Conservation (phyloP, 1,140 invertebrate species). For the Camponotus pennsylvanicus region DNA sequence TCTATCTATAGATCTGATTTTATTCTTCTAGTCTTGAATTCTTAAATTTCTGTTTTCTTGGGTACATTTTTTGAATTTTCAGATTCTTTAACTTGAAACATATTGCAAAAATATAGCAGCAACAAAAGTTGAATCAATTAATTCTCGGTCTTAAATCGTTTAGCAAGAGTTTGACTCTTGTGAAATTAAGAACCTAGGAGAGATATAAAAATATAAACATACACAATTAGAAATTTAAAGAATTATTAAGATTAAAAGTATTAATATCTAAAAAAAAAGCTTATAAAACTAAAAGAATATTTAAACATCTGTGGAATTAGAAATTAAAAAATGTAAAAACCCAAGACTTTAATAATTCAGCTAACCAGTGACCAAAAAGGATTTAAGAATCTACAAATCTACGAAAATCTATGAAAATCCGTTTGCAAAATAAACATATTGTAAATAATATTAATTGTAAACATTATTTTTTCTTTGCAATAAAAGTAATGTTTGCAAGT, state of each 20-base stretch:
- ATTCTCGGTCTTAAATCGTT: no score
- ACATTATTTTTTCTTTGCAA: neutral
- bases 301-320: neutral
- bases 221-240: neutral
- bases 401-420: no score
- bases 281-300: neutral
- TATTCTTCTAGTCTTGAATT: no score
- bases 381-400: no score
- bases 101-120: neutral
- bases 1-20: no score
- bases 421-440: constrained; percentile 10
- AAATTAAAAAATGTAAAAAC: neutral
- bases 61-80: no score
- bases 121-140: neutral
- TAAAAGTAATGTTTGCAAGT: no score
- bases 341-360: constrained; percentile 26
- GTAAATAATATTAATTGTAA: constrained; percentile 32
- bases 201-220: neutral
- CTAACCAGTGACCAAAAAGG: no score
- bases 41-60: no score
- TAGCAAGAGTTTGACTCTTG: neutral
- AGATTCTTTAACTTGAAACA: neutral
- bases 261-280: neutral
- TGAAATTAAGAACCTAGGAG: neutral
- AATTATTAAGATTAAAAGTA: neutral